Evolutionary conservation across 2,113 vertebrate species (phyloP).

Genomic region (Siniperca chuatsi): DNA sequence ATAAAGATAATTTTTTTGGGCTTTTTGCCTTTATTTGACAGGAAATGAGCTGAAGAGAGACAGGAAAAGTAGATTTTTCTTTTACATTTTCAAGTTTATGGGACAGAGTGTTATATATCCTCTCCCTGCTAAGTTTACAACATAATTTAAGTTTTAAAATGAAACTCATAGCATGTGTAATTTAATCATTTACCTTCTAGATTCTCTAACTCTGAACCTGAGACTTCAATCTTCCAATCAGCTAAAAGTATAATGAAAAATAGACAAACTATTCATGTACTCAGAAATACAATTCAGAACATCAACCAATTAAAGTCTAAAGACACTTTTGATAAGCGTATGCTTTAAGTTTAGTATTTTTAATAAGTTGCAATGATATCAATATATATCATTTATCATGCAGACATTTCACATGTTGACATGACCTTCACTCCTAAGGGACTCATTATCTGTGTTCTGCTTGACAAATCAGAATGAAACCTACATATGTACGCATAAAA

Average conservation of each 20-base stretch:
- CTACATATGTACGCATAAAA: not conserved
- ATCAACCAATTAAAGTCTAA: not conserved
- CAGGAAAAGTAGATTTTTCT: not conserved
- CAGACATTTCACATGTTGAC: not conserved
- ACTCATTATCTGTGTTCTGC: not conserved
- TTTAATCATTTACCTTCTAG: not conserved
- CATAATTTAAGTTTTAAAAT: not conserved
- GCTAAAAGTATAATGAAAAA: not conserved
- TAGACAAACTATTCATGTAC: not conserved
- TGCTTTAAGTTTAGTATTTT: not conserved
- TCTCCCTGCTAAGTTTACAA: not conserved
- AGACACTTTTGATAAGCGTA: not conserved
- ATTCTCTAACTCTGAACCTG: conserved; percentile 7
- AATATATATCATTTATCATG: not conserved
- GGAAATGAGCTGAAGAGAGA: not conserved
- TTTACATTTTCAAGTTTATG: not conserved
- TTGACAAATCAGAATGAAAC: not conserved
- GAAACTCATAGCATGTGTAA: not conserved
- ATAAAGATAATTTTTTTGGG: not conserved
- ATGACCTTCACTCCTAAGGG: not conserved
- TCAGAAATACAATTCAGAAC: not conserved
- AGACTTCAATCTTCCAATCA: not conserved
- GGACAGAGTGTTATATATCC: not conserved
- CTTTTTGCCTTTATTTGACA: not conserved
- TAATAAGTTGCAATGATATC: not conserved